Conservation (phyloP, 2,113 vertebrate species). For the Ancistrus triradiatus region DNA sequence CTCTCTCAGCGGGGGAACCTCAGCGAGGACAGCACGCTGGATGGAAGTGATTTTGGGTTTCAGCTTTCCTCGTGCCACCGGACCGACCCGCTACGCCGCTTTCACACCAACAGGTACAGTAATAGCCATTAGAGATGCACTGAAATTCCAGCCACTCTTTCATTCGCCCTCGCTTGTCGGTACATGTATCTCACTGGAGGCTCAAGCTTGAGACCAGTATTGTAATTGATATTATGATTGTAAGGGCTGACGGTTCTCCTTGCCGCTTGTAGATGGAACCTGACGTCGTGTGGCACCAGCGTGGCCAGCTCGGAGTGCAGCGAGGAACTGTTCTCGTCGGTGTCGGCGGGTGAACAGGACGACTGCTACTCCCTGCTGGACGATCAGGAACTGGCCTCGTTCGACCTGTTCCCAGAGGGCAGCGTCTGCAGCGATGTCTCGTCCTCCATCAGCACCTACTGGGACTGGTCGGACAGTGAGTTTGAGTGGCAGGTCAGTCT, state of each 20-base stretch:
- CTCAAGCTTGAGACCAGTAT: no score
- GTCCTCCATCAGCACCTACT: conserved; percentile 97
- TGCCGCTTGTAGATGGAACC: conserved; percentile 80
- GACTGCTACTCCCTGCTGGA: conserved; percentile 94
- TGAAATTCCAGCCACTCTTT: no score
- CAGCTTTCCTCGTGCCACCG: conserved; percentile 92
- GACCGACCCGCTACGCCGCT: conserved; percentile 87
- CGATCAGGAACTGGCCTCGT: conserved; percentile 93
- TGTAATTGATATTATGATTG: no score
- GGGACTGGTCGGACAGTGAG: conserved; percentile 99
- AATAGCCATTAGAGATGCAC: no score
- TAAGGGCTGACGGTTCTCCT: no score
- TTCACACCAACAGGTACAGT: conserved; percentile 85
- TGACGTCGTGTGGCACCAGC: conserved; percentile 94
- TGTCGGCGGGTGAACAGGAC: conserved; percentile 95
- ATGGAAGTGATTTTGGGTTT: conserved; percentile 92
- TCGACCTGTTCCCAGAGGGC: conserved; percentile 94
- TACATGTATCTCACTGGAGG: no score
- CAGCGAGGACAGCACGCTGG: conserved; percentile 86
- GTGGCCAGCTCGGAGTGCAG: conserved; percentile 98
- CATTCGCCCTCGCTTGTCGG: not conserved
- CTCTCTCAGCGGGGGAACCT: conserved; percentile 80
- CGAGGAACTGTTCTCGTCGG: conserved; percentile 93
- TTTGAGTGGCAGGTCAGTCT: conserved; percentile 96
- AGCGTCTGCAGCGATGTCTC: conserved; percentile 98